Conservation (phyloP, 1,140 invertebrate species). For the Heliconius nattereri region DNA sequence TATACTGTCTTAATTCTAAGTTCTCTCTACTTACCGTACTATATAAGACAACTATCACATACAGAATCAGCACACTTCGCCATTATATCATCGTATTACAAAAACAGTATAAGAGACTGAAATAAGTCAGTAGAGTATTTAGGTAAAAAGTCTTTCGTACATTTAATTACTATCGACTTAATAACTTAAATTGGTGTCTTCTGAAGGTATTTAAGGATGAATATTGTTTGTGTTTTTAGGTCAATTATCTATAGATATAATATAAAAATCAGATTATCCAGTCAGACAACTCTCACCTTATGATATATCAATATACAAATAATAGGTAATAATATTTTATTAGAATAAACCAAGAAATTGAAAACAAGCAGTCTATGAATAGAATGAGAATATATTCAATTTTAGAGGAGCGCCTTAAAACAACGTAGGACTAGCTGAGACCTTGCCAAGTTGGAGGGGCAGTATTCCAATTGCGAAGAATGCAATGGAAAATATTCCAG, state of each 20-base stretch:
- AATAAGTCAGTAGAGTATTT: neutral
- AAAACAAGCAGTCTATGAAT: neutral
- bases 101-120: neutral
- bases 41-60: neutral
- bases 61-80: neutral
- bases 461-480: slow-evolving; percentile 55
- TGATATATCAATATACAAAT: no score
- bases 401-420: slow-evolving; percentile 51
- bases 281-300: no score
- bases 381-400: slow-evolving; percentile 29
- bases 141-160: neutral
- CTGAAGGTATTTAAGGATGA: no score
- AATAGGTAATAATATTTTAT: no score
- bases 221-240: no score
- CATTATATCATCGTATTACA: no score
- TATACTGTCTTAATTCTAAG: no score
- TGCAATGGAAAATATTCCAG: slow-evolving; percentile 49
- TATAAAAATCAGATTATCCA: no score
- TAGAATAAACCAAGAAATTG: neutral
- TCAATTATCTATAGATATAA: no score
- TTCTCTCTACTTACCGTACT: no score
- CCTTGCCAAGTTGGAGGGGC: slow-evolving; percentile 61
- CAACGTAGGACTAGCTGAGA: slow-evolving; percentile 67
- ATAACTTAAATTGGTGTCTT: no score
- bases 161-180: neutral